Evolutionary conservation across 2,113 vertebrate genomes (phyloP), one percentile per base, ranked within the genome.

Genomic region (Carettochelys insculpta): DNA sequence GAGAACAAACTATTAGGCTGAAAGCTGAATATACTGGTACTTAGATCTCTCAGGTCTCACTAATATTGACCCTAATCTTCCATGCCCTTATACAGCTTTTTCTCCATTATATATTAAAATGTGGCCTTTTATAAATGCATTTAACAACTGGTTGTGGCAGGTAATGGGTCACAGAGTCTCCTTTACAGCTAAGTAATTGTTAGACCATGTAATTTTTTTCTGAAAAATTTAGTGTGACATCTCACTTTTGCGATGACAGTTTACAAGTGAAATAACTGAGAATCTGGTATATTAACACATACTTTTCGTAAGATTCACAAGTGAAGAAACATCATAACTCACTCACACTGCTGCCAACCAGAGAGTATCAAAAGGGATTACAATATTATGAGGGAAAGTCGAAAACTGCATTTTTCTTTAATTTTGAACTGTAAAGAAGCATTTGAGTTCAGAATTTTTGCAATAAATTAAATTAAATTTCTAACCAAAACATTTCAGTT

Each of bases 141-240:
- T 86, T 92, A 92, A 61, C 41, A 94, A 52, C 41, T 6, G 14
- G 45, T 92, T 73, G 76, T 48, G 89, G 71, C 34, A 87, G 38
- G 41, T 89, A 95, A 61, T 56, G 4, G 83, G 93, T 93, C 75
- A 47, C 94, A 86, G n/a, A 52, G 1, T 34, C 83, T n/a, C 9
- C 86, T 93, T 90, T 71, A 71, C 31, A 84, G 86, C 61, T 53
- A 7, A 89, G 87, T 91, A 89, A 77, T 51, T 94, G 61, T 38
- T 78, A 88, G 58, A 92, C 56, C 48, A 0, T 0, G 41, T 80
- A 48, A 24, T 78, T 27, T 22, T n/a, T 71, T 45, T 47, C 76
- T 89, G 80, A 90, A 71, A 92, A 83, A 92, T 38, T 12, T 45
- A 89, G 75, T 47, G 43, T 77, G 50, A 43, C 82, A 87, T 50